A percentile compares a stretch with the other conserved stretches of the same genome.
phyloP scores from a whole-genome alignment of 1,140 invertebrate species.

The Lamellibrachia luymesi region DNA sequence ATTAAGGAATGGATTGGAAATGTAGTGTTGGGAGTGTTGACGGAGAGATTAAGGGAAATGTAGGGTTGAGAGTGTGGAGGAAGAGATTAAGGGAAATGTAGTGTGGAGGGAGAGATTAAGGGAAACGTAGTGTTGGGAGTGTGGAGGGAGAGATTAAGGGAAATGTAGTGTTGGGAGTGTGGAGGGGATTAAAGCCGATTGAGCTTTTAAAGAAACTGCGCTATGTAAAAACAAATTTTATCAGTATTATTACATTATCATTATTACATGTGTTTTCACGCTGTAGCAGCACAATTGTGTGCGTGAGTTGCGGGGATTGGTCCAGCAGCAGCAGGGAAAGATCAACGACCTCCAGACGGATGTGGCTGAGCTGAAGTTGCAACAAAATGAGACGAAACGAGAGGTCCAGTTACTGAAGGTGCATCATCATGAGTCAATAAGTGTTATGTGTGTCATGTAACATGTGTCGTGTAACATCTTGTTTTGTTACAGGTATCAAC shows the following conservation, averaged over 20 bases:
- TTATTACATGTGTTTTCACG: conserved; percentile 18
- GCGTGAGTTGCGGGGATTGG: conserved; percentile 77
- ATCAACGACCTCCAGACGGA: conserved; percentile 77
- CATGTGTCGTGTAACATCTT: neutral
- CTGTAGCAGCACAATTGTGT: conserved; percentile 86
- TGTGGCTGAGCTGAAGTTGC: conserved; percentile 60
- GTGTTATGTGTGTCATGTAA: neutral
- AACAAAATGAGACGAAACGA: conserved; percentile 83
- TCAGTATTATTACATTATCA: neutral
- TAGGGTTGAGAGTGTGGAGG: too few species aligned
- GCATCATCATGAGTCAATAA: conserved; percentile 28
- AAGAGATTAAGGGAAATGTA: too few species aligned
- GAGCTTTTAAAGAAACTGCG: neutral
- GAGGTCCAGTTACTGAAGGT: conserved; percentile 84
- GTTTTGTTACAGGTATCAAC: neutral
- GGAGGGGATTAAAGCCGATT: neutral
- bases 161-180: too few species aligned
- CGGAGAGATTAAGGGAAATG: too few species aligned
- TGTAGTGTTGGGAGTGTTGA: too few species aligned
- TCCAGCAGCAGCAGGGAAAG: conserved; percentile 82
- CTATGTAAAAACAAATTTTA: too few species aligned
- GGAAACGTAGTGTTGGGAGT: too few species aligned
- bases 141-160: too few species aligned
- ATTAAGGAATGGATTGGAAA: too few species aligned
- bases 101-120: too few species aligned